Percentiles rank a stretch among this genome's conserved stretches.
These are phyloP conservation scores for Urocyon cinereoargenteus DNA, from an alignment of 2,797 vertebrate genomes.

Conservation along the genomic window DNA sequence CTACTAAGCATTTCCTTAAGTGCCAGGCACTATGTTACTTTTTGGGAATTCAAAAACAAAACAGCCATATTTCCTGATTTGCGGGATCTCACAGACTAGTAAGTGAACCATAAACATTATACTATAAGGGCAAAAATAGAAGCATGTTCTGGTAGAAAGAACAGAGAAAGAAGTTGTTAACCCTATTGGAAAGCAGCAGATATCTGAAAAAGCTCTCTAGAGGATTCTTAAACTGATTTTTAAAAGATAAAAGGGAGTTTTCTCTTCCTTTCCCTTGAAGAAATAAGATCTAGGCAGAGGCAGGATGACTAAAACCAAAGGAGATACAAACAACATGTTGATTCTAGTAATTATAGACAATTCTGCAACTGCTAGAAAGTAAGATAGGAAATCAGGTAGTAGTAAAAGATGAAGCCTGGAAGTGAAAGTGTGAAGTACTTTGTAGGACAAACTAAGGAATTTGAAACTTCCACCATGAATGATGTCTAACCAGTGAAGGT, in stretches of 20 bases:
- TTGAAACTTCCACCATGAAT: neutral
- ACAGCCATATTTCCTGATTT: neutral
- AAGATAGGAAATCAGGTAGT: neutral
- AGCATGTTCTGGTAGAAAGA: neutral
- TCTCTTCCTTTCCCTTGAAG: neutral
- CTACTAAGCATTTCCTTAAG: slow-evolving; percentile 39
- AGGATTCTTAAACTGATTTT: neutral
- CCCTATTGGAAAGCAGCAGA: neutral
- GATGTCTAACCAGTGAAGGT: neutral
- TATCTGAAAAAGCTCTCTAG: neutral
- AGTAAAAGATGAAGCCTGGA: neutral
- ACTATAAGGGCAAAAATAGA: neutral
- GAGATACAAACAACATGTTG: neutral
- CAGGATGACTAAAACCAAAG: neutral
- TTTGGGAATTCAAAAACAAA: neutral
- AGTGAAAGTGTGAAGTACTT: neutral
- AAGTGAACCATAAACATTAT: neutral
- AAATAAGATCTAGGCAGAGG: neutral
- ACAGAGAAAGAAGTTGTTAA: neutral
- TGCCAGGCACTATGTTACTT: neutral
- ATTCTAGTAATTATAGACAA: neutral
- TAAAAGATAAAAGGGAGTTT: neutral
- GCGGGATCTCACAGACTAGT: neutral
- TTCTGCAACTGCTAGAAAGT: neutral
- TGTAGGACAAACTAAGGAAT: neutral